Base-by-base conservation (phyloP, 2,797 vertebrate genomes). In the Myripristis murdjan region DNA sequence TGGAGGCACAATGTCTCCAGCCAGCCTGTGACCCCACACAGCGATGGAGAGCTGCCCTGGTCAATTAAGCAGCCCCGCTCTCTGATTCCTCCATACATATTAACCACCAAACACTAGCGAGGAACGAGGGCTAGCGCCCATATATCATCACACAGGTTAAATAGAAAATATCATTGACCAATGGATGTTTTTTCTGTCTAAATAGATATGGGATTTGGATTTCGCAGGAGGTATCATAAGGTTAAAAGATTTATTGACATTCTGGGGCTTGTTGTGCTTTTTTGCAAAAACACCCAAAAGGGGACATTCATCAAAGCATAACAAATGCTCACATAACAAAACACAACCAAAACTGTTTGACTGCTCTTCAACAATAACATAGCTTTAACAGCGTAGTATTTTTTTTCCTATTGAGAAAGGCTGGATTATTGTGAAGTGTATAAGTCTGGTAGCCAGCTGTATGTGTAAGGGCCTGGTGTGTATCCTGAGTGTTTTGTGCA, bases 201-300 rank as follows among this genome's bases (percentile, higher is more conserved):
- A 89, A 85, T 54, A 86, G 75, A 77, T 65, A 41, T 82, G 79
- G 80, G 80, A 75, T 82, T 84, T 78, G 53, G 63, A 54, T 83
- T 87, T 82, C 78, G 48, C 60, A 1, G 55, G 31, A 48, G 75
- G 83, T 75, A 73, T 65, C 69, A 77, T 3, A 65, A 77, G 85
- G 81, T 87, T 86, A 86, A 85, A 83, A 74, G 79, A 87, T 89
- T 78, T 86, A 89, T 73, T 88, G 84, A 91, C 4, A 18, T 83
- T 70, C 24, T 15, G 43, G n/a, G 49, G 52, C 1, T 2, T 62
- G 60, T 62, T 82, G 46, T 78, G 73, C 58, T 41, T 78, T 81
- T 78, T 70, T 77, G 69, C 53, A 79, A 80, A 85, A 81, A 76
- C 28, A 72, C 31, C 70, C 73, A 66, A 79, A 72, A 35, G 16